Evolutionary conservation across 2,113 vertebrate genomes (phyloP), one percentile per base, ranked within the genome.

Genomic region (Rhabdomys dilectus): DNA sequence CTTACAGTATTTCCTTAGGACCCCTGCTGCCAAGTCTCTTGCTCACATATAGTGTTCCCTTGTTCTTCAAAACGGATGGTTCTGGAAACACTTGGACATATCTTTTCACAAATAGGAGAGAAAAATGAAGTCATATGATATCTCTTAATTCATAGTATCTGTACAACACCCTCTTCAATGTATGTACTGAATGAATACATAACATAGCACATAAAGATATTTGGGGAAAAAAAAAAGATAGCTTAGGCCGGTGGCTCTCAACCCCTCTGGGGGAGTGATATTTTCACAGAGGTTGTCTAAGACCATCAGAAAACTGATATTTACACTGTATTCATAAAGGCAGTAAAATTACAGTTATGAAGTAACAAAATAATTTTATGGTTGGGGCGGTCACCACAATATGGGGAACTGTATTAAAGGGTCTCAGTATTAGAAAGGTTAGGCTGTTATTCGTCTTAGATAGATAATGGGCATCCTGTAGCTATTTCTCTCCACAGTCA

Each of bases 1-100:
- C 58, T 88, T 21, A 66, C 62, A 84, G 84, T 48, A 56, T 93
- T 96, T 97, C 66, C 77, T 94, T n/a, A 87, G 16, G 11, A 51
- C 16, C 19, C 93, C 12, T 58, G 60, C 48, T 68, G 51, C 88
- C 75, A 93, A 85, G n/a, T 36, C 70, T 34, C 36, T 29, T n/a
- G 53, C 36, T 94, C n/a, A 12, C 24, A 81, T 80, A 89, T 95
- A 73, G 73, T 39, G 36, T 86, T 4, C 64, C 56, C 56, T 68
- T 56, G n/a, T 21, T 68, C 85, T 93, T 85, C 58, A 89, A 45
- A 92, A 75, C 60, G 10, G 76, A 91, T 48, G 62, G n/a, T 42
- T 31, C 68, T 31, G 29, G 76, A 31, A 51, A 77, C 17, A 45
- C 60, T 90, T 70, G 24, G 86, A 58, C 51, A 51, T 39, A 39